phyloP scores from a whole-genome alignment of 1,140 invertebrate genomes.

The Ladona fulva region DNA sequence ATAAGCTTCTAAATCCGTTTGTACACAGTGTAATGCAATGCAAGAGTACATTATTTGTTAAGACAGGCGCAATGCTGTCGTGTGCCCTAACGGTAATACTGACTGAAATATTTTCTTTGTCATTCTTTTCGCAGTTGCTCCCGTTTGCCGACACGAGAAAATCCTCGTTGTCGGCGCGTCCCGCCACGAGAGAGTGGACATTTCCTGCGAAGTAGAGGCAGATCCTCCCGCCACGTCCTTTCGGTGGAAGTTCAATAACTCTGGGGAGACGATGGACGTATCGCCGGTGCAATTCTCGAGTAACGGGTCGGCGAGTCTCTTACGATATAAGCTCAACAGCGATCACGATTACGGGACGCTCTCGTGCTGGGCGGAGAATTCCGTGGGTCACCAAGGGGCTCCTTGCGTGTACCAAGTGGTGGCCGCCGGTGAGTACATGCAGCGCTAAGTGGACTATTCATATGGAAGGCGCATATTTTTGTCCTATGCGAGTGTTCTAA shows the following conservation, averaged over 20 bases:
- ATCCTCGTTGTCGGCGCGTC: constrained; percentile 75
- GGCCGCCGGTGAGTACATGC: constrained; percentile 48
- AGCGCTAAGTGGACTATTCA: no score
- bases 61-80: no score
- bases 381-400: constrained; percentile 59
- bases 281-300: constrained; percentile 36
- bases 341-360: constrained; percentile 66
- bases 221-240: constrained; percentile 76
- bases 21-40: no score
- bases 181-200: constrained; percentile 68
- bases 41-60: no score
- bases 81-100: no score
- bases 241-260: constrained; percentile 87
- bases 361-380: constrained; percentile 68
- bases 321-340: constrained; percentile 58
- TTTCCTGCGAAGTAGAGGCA: constrained; percentile 76
- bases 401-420: constrained; percentile 75
- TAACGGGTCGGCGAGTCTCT: constrained; percentile 51
- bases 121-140: constrained; percentile 55
- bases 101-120: no score
- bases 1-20: no score
- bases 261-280: constrained; percentile 69
- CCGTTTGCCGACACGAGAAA: constrained; percentile 63
- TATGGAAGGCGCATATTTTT: no score
- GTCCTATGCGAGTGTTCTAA: no score